Conservation (phyloP, 30 jellyfish, hydroid and myxozoan species). For the Hydractinia symbiolongicarpus region DNA sequence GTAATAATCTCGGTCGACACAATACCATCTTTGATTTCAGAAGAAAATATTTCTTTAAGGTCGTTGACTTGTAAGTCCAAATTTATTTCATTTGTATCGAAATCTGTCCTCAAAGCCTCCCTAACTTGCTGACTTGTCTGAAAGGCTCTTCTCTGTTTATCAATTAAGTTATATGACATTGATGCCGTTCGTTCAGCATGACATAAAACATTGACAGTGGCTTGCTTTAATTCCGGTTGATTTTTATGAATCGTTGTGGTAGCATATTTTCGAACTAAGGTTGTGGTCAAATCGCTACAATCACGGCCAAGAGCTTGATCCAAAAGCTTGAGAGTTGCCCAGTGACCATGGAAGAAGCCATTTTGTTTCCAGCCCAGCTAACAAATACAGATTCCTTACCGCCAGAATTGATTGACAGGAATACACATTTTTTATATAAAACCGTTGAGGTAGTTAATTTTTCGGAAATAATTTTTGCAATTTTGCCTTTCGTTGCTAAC, state of each 20-base stretch:
- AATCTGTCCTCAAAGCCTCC: too few relatives aligned
- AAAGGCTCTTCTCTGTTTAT: not conserved
- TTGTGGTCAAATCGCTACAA: not conserved
- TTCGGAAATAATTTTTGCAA: too few relatives aligned
- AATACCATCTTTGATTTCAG: too few relatives aligned
- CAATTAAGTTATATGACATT: not conserved
- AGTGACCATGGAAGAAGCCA: constrained; percentile 8
- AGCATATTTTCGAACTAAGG: not conserved
- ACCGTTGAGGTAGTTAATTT: too few relatives aligned
- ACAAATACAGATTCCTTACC: constrained; percentile 11
- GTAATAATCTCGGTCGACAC: too few relatives aligned
- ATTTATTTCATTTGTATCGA: too few relatives aligned
- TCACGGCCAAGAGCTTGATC: constrained; percentile 2
- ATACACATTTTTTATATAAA: too few relatives aligned
- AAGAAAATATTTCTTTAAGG: too few relatives aligned
- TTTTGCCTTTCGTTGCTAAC: too few relatives aligned
- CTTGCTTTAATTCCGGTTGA: not conserved
- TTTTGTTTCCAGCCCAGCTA: constrained; percentile 14
- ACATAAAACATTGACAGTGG: not conserved
- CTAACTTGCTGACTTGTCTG: constrained; percentile 1
- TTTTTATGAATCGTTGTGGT: not conserved
- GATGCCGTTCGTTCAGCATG: constrained; percentile 6
- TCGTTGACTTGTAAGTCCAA: too few relatives aligned
- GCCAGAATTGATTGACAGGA: too few relatives aligned
- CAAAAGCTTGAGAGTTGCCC: not conserved